Evolutionary conservation across 2,888 invertebrate species (phyloP), one percentile per base, ranked within the genome.

Genomic region (Brachypterus glaber): DNA sequence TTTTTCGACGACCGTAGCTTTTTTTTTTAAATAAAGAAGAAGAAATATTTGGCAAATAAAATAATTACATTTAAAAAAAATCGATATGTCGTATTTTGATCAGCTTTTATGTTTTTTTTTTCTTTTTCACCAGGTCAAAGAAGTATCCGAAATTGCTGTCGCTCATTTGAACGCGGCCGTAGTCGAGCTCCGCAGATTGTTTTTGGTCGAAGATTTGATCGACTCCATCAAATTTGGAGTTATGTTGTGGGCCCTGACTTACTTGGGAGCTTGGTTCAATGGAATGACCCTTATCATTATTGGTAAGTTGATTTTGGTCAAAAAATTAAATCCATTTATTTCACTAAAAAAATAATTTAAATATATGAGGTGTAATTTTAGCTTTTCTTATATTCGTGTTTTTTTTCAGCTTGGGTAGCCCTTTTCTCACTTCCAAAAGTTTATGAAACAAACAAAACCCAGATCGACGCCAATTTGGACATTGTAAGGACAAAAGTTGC

Each of bases 261-360:
- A 96, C 69, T 76, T 97, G 59, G 97, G 97, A 60, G 84, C 93
- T 58, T 96, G 93, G 89, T 96, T 98, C 77, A 97, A 97, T 70
- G 97, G 96, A 68, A 89, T 97, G 83, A 95, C 96, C 54, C 81
- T 98, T 57, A 82, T 97, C 63, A 93, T 96, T 63, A 79, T 97
- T 62, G 87, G 95, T 92, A 64, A 69, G 75, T 60, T n/a, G n/a
- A n/a, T n/a, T n/a, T n/a, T n/a, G n/a, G n/a, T n/a, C n/a, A n/a
- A n/a, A n/a, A n/a, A n/a, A n/a, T n/a, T n/a, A n/a, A n/a, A n/a
- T n/a, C n/a, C n/a, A n/a, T n/a, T n/a, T n/a, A n/a, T n/a, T n/a
- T n/a, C 7, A 21, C 7, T 21, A 9, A 21, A 21, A 21, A 21
- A 8, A 9, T 21, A 8, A 9, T 7, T 21, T 9, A n/a, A n/a